Evolutionary conservation across 2,797 vertebrate species (phyloP).

Genomic region (Periparus ater): DNA sequence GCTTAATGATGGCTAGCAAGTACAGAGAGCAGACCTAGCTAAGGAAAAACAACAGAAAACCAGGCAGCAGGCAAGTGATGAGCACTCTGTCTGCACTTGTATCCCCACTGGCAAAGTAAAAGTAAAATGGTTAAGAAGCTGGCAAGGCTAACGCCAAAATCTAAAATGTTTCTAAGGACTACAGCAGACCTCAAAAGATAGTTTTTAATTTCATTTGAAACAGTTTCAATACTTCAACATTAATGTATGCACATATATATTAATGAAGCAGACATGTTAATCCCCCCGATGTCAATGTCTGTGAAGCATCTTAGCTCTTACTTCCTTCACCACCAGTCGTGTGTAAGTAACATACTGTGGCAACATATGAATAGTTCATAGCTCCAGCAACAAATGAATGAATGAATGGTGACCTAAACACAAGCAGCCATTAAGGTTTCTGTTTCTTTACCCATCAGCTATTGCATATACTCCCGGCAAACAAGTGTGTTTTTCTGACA

Average conservation of each 20-base stretch:
- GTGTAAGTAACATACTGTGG: constrained; percentile 93
- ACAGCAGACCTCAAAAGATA: constrained; percentile 40
- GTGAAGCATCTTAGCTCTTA: constrained; percentile 81
- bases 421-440: constrained; percentile 66
- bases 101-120: constrained; percentile 50
- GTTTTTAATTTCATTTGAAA: constrained; percentile 58
- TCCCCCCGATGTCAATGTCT: constrained; percentile 68
- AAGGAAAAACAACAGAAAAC: constrained; percentile 58
- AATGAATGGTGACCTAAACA: constrained; percentile 73
- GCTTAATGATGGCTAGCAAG: constrained; percentile 62
- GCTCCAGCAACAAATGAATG: constrained; percentile 78
- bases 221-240: constrained; percentile 72
- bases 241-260: constrained; percentile 87
- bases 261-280: constrained; percentile 81
- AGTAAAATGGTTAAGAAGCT: constrained; percentile 37
- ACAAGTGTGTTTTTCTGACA: constrained; percentile 64
- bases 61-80: constrained; percentile 38
- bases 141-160: constrained; percentile 16
- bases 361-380: constrained; percentile 93
- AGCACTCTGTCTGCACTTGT: constrained; percentile 44
- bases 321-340: constrained; percentile 85
- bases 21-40: constrained; percentile 56
- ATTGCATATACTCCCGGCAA: constrained; percentile 38
- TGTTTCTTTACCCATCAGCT: constrained; percentile 67
- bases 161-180: constrained; percentile 39